A percentile compares a stretch with the other conserved stretches of the same genome.
Conservation (phyloP, 2,888 invertebrate genomes). For the Melanostoma scalare region DNA sequence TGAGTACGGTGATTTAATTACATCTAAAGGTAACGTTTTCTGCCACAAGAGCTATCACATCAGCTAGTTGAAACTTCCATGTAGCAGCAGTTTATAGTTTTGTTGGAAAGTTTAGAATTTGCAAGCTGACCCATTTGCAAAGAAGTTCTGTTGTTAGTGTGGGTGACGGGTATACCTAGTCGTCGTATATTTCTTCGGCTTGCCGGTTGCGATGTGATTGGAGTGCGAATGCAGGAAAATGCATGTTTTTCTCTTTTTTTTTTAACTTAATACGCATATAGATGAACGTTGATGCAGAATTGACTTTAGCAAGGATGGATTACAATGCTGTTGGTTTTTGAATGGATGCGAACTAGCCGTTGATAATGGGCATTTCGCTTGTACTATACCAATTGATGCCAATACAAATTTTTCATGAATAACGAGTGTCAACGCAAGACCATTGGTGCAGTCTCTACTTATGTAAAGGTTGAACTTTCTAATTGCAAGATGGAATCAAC, state of each 20-base stretch:
- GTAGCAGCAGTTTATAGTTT: slow-evolving; percentile 36
- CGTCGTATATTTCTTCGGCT: background rate
- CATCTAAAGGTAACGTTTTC: slow-evolving; percentile 66
- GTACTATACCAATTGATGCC: no score
- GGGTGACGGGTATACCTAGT: background rate
- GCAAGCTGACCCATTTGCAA: slow-evolving; percentile 49
- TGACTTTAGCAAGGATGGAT: slow-evolving; percentile 1
- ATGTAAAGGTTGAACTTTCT: no score
- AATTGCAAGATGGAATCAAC: no score
- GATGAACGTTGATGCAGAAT: slow-evolving; percentile 3
- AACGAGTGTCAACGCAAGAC: no score
- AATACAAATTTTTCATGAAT: no score
- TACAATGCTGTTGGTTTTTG: no score
- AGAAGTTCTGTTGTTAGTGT: slow-evolving; percentile 9
- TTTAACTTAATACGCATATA: slow-evolving; percentile 18
- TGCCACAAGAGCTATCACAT: slow-evolving; percentile 59
- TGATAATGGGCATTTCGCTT: no score
- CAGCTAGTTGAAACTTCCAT: slow-evolving; percentile 56
- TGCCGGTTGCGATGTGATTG: slow-evolving; percentile 46
- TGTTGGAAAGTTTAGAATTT: slow-evolving; percentile 57
- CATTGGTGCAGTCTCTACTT: no score
- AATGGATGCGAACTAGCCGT: no score
- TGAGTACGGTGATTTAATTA: slow-evolving; percentile 71
- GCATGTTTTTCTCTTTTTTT: slow-evolving; percentile 3
- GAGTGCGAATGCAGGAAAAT: slow-evolving; percentile 5